A percentile compares a stretch with the other conserved stretches of the same genome.
These are phyloP conservation scores for Platysteira castanea DNA, from an alignment of 2,113 vertebrate genomes.

Conservation along the genomic window DNA sequence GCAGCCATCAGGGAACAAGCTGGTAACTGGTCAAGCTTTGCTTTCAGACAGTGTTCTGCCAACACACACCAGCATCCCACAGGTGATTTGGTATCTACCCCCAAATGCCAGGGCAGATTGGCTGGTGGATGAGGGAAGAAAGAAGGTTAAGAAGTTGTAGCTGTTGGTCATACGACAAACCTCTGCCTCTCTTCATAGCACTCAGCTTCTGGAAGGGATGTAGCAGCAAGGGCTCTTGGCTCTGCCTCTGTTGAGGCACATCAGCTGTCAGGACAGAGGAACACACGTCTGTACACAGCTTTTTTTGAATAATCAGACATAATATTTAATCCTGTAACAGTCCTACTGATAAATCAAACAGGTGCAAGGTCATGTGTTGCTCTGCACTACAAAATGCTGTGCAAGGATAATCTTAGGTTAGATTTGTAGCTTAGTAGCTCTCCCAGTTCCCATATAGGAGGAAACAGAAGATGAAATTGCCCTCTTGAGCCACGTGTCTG, in stretches of 20 bases:
- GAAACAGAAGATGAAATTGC: not conserved
- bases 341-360: not conserved
- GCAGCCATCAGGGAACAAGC: not conserved
- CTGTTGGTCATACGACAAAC: accelerated
- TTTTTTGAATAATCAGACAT: not conserved
- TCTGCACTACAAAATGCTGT: not conserved
- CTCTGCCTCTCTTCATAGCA: not conserved
- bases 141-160: not conserved
- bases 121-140: not conserved
- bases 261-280: not conserved
- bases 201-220: not conserved
- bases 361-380: not conserved
- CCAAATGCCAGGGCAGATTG: not conserved
- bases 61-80: not conserved
- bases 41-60: not conserved
- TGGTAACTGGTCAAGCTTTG: not conserved
- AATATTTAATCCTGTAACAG: not conserved
- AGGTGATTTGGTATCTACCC: not conserved
- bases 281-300: not conserved
- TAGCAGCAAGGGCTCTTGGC: not conserved
- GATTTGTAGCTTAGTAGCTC: not conserved
- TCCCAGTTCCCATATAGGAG: not conserved
- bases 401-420: not conserved
- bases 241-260: not conserved
- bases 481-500: not conserved